Conservation (phyloP, 2,113 vertebrate species). For the Sebastes schlegelii region DNA sequence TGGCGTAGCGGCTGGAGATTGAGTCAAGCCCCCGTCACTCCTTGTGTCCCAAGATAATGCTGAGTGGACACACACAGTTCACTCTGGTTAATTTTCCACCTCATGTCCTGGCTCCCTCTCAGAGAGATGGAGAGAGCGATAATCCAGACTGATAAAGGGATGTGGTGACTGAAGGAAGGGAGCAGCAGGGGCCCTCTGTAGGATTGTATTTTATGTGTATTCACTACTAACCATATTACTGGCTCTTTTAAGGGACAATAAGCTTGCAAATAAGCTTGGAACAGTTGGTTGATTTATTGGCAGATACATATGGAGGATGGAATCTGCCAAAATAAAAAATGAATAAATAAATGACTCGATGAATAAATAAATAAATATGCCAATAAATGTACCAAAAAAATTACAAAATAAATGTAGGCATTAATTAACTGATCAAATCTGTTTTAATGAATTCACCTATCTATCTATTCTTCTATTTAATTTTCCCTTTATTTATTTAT, state of each 20-base stretch:
- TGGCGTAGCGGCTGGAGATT: slow-evolving; percentile 25
- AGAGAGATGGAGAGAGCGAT: slow-evolving; percentile 44
- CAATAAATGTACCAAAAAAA: too few species aligned
- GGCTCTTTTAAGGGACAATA: not conserved
- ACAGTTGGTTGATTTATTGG: not conserved
- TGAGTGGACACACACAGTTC: slow-evolving; percentile 64
- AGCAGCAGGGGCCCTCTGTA: slow-evolving; percentile 6
- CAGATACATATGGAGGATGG: not conserved
- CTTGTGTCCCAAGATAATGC: slow-evolving; percentile 60
- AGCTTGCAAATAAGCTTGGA: slow-evolving; percentile 26
- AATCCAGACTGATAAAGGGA: slow-evolving; percentile 49
- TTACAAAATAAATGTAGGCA: too few species aligned
- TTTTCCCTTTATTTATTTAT: too few species aligned
- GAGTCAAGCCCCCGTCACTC: slow-evolving; percentile 37
- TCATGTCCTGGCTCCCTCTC: slow-evolving; percentile 54
- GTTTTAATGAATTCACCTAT: too few species aligned
- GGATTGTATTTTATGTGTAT: slow-evolving; percentile 19
- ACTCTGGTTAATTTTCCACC: slow-evolving; percentile 73
- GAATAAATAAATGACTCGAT: too few species aligned
- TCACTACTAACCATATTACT: slow-evolving; percentile 8
- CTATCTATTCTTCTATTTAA: too few species aligned
- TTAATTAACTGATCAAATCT: too few species aligned
- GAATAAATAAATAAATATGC: too few species aligned
- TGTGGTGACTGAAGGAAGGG: slow-evolving; percentile 23
- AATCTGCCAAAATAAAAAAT: too few species aligned